phyloP scores from a whole-genome alignment of 1,140 invertebrate genomes.

The Euborellia annulipes region DNA sequence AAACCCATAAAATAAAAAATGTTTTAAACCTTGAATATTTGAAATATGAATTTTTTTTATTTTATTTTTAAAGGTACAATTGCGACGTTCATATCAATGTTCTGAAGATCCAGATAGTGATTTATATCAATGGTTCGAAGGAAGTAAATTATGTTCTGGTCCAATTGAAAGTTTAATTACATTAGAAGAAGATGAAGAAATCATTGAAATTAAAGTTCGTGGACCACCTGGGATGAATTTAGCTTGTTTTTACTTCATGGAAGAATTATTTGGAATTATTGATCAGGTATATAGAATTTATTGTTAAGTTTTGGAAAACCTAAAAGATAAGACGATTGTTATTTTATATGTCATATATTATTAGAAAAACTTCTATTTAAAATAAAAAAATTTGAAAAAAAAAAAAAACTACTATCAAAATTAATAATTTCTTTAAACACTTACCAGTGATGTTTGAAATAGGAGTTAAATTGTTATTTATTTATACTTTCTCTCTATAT shows the following conservation, averaged over 20 bases:
- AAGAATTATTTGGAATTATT: slow-evolving; percentile 53
- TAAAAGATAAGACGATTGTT: neutral
- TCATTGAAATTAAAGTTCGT: slow-evolving; percentile 54
- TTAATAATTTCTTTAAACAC: neutral
- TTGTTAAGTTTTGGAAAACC: neutral
- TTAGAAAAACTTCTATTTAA: neutral
- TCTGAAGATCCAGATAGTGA: slow-evolving; percentile 44
- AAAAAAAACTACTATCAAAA: neutral
- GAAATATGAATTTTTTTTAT: too few species aligned
- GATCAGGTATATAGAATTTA: slow-evolving; percentile 35
- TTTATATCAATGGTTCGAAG: slow-evolving; percentile 64
- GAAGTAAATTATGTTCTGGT: slow-evolving; percentile 59
- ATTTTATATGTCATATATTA: neutral
- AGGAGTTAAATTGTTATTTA: too few species aligned
- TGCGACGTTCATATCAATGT: slow-evolving; percentile 37
- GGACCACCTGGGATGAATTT: slow-evolving; percentile 41
- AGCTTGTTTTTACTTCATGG: slow-evolving; percentile 56
- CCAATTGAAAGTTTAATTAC: slow-evolving; percentile 56
- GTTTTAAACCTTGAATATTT: too few species aligned
- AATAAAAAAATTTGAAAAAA: neutral
- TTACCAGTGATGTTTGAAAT: too few species aligned
- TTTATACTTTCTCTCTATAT: too few species aligned
- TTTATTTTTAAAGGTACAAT: slow-evolving; percentile 35
- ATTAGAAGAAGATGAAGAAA: slow-evolving; percentile 45
- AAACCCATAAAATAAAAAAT: too few species aligned